Percentiles rank a stretch among this genome's conserved stretches.
Evolutionary conservation across 2,113 vertebrate genomes (phyloP).

Genomic region (Phylloscopus trochilus): DNA sequence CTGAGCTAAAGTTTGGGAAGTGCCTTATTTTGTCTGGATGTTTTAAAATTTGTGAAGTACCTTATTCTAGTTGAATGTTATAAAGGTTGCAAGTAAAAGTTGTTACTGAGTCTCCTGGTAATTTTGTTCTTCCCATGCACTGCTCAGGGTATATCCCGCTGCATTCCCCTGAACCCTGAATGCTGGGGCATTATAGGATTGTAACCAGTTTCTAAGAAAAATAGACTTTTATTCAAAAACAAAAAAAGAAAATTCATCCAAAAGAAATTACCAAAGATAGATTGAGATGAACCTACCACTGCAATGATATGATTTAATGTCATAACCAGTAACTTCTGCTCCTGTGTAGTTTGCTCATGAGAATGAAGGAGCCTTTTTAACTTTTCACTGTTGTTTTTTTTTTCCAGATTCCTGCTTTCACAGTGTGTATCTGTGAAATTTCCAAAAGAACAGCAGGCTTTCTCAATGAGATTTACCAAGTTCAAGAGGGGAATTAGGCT

Average conservation of each 20-base stretch:
- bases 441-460: neutral
- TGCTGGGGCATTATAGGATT: neutral
- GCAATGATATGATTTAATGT: neutral
- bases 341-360: neutral
- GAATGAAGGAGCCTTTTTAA: neutral
- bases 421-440: neutral
- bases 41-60: neutral
- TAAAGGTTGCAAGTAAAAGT: neutral
- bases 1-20: neutral
- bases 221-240: neutral
- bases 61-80: neutral
- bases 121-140: neutral
- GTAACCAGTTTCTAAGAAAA: neutral
- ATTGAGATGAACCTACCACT: neutral
- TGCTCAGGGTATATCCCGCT: neutral
- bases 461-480: neutral
- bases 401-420: neutral
- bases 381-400: neutral
- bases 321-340: neutral
- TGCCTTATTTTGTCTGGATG: neutral
- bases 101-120: neutral
- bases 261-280: neutral
- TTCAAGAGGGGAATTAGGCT: neutral
- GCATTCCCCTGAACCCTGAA: accelerated
- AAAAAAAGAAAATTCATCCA: neutral